Evolutionary conservation across 2,113 vertebrate genomes (phyloP).

Genomic region (Oncorhynchus kisutch): DNA sequence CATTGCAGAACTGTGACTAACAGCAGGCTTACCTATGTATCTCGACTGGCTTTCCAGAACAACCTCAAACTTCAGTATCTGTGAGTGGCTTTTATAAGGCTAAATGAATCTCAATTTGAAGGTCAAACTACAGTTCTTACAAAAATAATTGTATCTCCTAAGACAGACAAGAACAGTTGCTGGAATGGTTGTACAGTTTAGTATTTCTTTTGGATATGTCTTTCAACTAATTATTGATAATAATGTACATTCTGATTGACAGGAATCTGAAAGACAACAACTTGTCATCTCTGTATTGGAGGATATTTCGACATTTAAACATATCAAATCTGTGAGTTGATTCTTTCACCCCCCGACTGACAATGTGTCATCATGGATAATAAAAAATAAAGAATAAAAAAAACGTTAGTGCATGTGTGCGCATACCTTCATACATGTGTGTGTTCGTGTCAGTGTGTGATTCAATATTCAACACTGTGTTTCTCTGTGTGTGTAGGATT

Average conservation of each 20-base stretch:
- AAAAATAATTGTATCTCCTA: too few relatives aligned
- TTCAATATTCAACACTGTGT: conserved; percentile 24
- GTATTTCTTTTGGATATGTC: not conserved
- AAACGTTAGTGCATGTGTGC: not conserved
- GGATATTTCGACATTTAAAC: conserved; percentile 89
- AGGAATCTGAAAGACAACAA: conserved; percentile 97
- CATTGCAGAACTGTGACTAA: conserved; percentile 90
- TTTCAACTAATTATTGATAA: too few relatives aligned
- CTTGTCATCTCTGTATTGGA: conserved; percentile 90
- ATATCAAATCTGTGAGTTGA: conserved; percentile 92
- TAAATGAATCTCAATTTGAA: too few relatives aligned
- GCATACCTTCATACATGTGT: not conserved
- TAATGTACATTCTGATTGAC: conserved; percentile 51
- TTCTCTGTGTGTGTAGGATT: conserved; percentile 69
- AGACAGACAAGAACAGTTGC: too few relatives aligned
- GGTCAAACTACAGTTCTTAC: too few relatives aligned
- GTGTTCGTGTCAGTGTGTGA: conserved; percentile 7
- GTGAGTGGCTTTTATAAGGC: conserved; percentile 75
- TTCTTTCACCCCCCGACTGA: not conserved
- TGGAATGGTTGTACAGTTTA: not conserved
- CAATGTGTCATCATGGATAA: not conserved
- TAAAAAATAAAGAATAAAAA: too few relatives aligned
- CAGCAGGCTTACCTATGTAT: conserved; percentile 88
- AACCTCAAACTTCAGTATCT: conserved; percentile 90
- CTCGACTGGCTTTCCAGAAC: conserved; percentile 88